Conservation (phyloP, 2,113 vertebrate genomes). For the Muntiacus muntjak region DNA sequence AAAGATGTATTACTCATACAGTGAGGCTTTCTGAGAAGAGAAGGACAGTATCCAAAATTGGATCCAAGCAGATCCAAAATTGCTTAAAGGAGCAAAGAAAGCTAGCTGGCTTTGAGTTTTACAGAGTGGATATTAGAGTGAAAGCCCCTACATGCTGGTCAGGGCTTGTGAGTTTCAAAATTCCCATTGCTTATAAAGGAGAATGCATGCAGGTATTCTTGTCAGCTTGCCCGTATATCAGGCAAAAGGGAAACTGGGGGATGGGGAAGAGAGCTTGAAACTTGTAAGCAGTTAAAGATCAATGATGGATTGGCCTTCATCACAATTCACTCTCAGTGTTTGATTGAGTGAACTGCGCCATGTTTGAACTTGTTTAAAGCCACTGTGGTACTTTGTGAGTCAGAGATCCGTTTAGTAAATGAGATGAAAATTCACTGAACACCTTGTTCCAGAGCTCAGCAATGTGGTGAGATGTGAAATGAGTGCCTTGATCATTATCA, state of each 20-base stretch:
- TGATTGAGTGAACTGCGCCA: not conserved
- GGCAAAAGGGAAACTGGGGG: not conserved
- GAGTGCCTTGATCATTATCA: not conserved
- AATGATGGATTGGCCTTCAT: not conserved
- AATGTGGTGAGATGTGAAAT: not conserved
- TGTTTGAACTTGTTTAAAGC: not conserved
- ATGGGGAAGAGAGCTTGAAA: not conserved
- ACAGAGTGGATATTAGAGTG: not conserved
- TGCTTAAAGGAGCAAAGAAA: not conserved
- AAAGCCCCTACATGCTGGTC: not conserved
- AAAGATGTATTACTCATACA: not conserved
- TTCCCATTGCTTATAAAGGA: not conserved
- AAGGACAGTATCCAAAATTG: not conserved
- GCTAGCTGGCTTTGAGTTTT: not conserved
- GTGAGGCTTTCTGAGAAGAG: not conserved
- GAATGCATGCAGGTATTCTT: not conserved
- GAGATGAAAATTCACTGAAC: not conserved
- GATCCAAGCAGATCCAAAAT: not conserved
- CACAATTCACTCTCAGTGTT: not conserved
- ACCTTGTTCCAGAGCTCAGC: not conserved
- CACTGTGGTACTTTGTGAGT: not conserved
- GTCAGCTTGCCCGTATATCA: not conserved
- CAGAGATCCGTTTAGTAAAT: not conserved
- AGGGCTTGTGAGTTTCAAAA: not conserved
- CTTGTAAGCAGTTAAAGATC: not conserved